A percentile compares a stretch with the other conserved stretches of the same genome.
phyloP scores from a whole-genome alignment of 2,797 vertebrate genomes.

The Gastrophryne carolinensis region DNA sequence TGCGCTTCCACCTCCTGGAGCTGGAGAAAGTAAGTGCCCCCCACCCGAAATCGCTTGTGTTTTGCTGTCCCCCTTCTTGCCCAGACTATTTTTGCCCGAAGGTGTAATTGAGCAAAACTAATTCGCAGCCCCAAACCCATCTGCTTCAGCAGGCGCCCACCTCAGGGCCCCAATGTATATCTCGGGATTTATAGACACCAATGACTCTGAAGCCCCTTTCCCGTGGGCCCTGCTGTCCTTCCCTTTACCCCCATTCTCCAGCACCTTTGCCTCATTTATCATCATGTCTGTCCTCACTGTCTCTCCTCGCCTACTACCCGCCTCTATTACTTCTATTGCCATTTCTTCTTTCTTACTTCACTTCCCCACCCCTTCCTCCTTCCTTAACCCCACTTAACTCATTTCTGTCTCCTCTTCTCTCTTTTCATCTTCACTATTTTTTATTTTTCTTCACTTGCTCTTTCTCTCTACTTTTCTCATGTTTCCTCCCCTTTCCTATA shows the following conservation, averaged over 20 bases:
- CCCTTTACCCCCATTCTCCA: neutral
- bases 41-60: too few species aligned
- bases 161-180: too few species aligned
- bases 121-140: constrained; percentile 5
- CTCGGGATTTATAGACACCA: too few species aligned
- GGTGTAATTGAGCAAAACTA: constrained; percentile 35
- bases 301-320: neutral
- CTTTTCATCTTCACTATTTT: neutral
- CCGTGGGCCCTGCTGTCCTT: neutral
- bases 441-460: neutral
- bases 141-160: too few species aligned
- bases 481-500: neutral
- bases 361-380: neutral
- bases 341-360: neutral
- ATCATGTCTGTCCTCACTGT: neutral
- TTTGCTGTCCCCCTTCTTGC: neutral
- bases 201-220: neutral
- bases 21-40: constrained; percentile 99
- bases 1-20: constrained; percentile 99
- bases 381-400: too few species aligned
- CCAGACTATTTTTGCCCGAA: constrained; percentile 2
- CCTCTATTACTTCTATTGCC: neutral
- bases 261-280: neutral
- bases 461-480: neutral
- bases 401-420: neutral